phyloP scores from a whole-genome alignment of 2,888 invertebrate species.

The Phyllotreta striolata region DNA sequence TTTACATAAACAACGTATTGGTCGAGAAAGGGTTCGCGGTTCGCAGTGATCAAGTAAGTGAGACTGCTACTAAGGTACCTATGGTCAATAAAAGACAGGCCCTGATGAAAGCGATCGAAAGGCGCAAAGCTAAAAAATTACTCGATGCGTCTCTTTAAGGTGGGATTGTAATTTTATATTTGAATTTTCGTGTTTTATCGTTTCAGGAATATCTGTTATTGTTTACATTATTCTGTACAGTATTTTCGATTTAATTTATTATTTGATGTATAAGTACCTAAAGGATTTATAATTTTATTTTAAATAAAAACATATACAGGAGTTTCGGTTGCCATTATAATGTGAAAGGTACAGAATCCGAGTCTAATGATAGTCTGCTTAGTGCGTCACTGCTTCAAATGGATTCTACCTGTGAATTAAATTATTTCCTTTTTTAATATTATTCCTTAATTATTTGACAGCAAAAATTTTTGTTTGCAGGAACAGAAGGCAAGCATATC shows the following conservation, averaged over 20 bases:
- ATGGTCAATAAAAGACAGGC: conserved; percentile 22
- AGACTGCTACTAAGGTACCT: conserved; percentile 5
- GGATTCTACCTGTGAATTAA: background rate
- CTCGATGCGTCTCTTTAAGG: background rate
- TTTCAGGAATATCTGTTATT: background rate
- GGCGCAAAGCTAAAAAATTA: background rate
- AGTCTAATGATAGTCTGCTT: conserved; percentile 1
- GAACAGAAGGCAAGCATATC: conserved; percentile 37
- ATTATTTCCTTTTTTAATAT: background rate
- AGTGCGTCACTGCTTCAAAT: background rate
- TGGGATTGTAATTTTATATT: background rate
- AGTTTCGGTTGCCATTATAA: conserved; percentile 1
- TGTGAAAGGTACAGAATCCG: conserved; percentile 23
- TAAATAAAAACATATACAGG: background rate
- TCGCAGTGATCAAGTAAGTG: conserved; percentile 52
- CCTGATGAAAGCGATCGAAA: conserved; percentile 27
- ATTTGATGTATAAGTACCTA: background rate
- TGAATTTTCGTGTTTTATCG: background rate
- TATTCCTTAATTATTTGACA: conserved; percentile 5
- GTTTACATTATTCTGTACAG: no score
- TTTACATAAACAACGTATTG: conserved; percentile 62
- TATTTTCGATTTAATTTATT: no score
- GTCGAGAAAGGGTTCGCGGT: conserved; percentile 63
- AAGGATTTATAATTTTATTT: conserved; percentile 9
- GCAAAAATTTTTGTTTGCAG: conserved; percentile 39